These are phyloP conservation scores for Physeter macrocephalus DNA, from an alignment of 2,113 vertebrate species.

Conservation along the genomic window DNA sequence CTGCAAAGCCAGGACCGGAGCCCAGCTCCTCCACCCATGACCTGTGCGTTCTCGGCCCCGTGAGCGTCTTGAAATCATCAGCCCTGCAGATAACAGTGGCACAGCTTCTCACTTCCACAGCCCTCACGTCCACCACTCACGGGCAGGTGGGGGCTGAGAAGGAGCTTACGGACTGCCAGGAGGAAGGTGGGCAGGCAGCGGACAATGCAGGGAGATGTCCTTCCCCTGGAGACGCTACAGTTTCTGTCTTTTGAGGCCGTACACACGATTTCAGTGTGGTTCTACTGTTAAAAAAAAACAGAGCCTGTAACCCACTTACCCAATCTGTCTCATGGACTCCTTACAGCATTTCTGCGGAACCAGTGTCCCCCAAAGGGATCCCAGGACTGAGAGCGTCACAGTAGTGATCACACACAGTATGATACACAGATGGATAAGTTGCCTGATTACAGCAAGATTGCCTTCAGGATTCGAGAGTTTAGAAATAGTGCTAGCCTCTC, in stretches of 20 bases:
- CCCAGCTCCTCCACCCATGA: rapidly evolving
- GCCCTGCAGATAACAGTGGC: background rate
- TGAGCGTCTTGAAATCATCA: rapidly evolving
- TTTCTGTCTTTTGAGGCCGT: background rate
- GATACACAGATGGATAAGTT: background rate
- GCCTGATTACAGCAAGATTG: background rate
- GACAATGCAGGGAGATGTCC: rapidly evolving
- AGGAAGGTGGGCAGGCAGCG: rapidly evolving
- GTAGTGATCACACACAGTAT: background rate
- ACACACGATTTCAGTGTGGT: background rate
- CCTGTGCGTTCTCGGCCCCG: background rate
- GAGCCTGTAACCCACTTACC: background rate
- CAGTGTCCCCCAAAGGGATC: background rate
- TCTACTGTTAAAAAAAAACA: background rate
- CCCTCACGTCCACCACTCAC: background rate
- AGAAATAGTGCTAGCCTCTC: background rate
- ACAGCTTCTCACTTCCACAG: background rate
- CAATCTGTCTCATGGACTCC: background rate
- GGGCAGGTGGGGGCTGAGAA: background rate
- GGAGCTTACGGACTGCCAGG: background rate
- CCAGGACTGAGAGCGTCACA: background rate
- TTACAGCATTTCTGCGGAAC: background rate
- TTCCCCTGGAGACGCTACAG: background rate
- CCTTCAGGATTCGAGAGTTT: background rate
- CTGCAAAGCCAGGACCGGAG: background rate